Evolutionary conservation across 2,113 vertebrate species (phyloP).

Genomic region (Rynchops niger): DNA sequence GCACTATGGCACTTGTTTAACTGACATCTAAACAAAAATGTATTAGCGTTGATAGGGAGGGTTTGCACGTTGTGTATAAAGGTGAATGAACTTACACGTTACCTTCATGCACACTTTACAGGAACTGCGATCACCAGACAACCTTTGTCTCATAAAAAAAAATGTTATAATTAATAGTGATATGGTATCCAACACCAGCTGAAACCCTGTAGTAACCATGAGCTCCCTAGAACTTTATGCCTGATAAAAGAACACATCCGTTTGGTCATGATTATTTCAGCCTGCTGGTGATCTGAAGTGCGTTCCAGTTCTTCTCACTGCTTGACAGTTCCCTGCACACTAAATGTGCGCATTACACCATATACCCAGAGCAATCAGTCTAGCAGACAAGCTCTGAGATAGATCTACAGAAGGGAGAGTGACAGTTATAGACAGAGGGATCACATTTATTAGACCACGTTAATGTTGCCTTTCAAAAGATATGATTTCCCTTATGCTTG

Average conservation of each 20-base stretch:
- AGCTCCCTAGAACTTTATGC: background rate
- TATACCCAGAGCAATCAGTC: background rate
- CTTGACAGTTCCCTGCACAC: background rate
- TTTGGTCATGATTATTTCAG: background rate
- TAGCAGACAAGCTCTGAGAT: background rate
- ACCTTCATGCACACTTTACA: background rate
- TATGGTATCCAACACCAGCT: background rate
- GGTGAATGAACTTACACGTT: background rate
- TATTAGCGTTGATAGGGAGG: background rate
- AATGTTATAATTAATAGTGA: background rate
- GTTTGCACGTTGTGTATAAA: background rate
- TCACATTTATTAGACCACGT: accelerated
- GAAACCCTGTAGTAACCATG: background rate
- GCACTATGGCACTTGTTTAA: background rate
- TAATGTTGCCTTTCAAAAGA: background rate
- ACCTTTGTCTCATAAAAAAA: background rate
- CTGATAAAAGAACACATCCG: background rate
- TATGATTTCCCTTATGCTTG: background rate
- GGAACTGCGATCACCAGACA: background rate
- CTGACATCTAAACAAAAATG: background rate
- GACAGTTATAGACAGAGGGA: background rate
- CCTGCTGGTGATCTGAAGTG: background rate
- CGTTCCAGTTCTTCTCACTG: background rate
- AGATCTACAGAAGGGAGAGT: background rate
- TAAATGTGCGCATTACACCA: background rate